phyloP scores from a whole-genome alignment of 2,113 vertebrate species.

The Labeo rohita region DNA sequence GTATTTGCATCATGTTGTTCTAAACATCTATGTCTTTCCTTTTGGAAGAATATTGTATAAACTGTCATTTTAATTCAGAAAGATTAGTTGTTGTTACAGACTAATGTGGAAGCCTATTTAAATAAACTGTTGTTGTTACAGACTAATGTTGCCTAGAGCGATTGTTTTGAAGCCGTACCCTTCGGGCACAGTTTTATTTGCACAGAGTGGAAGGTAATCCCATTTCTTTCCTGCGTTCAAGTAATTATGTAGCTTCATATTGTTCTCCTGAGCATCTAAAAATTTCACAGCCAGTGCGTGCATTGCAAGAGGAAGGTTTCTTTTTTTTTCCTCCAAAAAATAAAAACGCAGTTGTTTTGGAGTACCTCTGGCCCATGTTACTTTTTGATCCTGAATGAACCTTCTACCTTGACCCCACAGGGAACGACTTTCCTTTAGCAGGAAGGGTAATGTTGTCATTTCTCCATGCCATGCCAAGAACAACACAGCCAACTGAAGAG shows the following conservation, averaged over 20 bases:
- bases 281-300: conserved; percentile 17
- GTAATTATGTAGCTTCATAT: conserved; percentile 38
- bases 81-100: background rate
- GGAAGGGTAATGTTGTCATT: conserved; percentile 72
- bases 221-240: conserved; percentile 29
- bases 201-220: conserved; percentile 22
- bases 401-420: conserved; percentile 69
- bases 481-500: conserved; percentile 65
- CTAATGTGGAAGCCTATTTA: too few species aligned
- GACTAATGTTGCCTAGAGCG: conserved; percentile 13
- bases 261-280: conserved; percentile 17
- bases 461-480: conserved; percentile 61
- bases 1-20: too few species aligned
- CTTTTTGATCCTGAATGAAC: conserved; percentile 70
- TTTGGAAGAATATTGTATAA: too few species aligned
- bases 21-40: too few species aligned
- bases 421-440: conserved; percentile 69
- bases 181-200: conserved; percentile 39
- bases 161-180: conserved; percentile 23
- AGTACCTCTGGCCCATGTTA: conserved; percentile 57
- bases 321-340: background rate
- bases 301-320: background rate
- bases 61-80: background rate
- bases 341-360: conserved; percentile 42
- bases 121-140: too few species aligned